Evolutionary conservation across 2,113 vertebrate genomes (phyloP), one percentile per base, ranked within the genome.

Genomic region (Planiliza haematocheilus): DNA sequence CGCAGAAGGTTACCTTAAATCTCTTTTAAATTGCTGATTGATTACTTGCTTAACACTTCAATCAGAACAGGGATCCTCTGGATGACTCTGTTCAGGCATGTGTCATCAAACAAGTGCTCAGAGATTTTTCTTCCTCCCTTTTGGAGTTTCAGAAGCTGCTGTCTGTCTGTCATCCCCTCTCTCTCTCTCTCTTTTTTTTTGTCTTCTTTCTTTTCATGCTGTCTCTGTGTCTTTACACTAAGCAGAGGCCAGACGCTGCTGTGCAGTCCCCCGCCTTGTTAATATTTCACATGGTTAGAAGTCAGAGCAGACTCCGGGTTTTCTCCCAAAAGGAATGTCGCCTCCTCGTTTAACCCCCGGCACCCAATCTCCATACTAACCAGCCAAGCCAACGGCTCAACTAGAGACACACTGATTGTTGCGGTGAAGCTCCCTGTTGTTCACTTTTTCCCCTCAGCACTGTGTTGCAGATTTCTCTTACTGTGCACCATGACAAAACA

Each of bases 281-380:
- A 89, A 91, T 92, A 91, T 92, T 91, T 91, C 74, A 91, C 80
- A 60, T 70, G 67, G 81, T 86, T 62, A 42, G 81, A 72, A 82
- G 70, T 70, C 81, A 58, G 68, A 78, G 83, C 79, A 80, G 77
- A 78, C 57, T 78, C 42, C 70, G 62, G 46, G 43, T 74, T 82
- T 69, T 50, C 74, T 75, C 79, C 77, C 68, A 2, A 84, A 86
- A 83, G 82, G 65, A 77, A 81, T 76, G 60, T 62, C 63, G 58
- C 89, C 85, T 82, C 83, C 79, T 89, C 75, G 50, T 88, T 90
- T 85, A 90, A 89, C 86, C 86, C 72, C 66, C 55, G 34, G 81
- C 67, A 59, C 38, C 65, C 53, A 81, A 88, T 88, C 84, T 88
- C 83, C 84, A 88, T 88, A 73, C 77, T 79, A 89, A 85, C 86